Percentiles rank a stretch among this genome's conserved stretches.
These are phyloP conservation scores for Crocodylus rhombifer DNA, from an alignment of 2,797 vertebrate species.

Conservation along the genomic window DNA sequence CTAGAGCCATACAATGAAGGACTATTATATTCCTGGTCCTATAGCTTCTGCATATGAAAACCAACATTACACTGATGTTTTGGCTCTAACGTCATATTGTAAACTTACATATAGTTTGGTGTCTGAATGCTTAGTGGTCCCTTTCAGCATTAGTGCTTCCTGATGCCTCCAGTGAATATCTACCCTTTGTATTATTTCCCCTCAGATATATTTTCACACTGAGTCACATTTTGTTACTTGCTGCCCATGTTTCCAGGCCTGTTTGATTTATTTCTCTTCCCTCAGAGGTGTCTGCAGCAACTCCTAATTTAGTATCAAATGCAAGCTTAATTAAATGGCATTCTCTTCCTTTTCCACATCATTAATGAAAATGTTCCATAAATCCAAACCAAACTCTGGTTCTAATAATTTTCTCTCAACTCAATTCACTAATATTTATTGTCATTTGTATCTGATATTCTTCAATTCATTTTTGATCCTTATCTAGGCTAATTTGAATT, in stretches of 20 bases:
- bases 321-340: conserved; percentile 81
- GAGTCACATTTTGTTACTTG: conserved; percentile 75
- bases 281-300: conserved; percentile 74
- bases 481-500: conserved; percentile 77
- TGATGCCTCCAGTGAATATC: conserved; percentile 35
- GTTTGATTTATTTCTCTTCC: conserved; percentile 78
- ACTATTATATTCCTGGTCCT: conserved; percentile 68
- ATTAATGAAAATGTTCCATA: conserved; percentile 80
- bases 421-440: conserved; percentile 72
- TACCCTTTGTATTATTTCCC: conserved; percentile 49
- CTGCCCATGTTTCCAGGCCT: conserved; percentile 71
- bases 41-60: conserved; percentile 71
- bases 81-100: neutral
- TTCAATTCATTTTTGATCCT: conserved; percentile 71
- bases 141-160: conserved; percentile 53
- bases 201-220: conserved; percentile 39
- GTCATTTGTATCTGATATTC: conserved; percentile 76
- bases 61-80: neutral
- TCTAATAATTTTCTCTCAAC: conserved; percentile 57
- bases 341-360: conserved; percentile 79
- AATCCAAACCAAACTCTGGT: conserved; percentile 35
- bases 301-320: conserved; percentile 82
- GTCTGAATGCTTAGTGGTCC: conserved; percentile 54
- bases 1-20: conserved; percentile 45
- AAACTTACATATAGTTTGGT: conserved; percentile 44